Base-by-base conservation (phyloP, 2,113 vertebrate genomes). In the Sebastes schlegelii region DNA sequence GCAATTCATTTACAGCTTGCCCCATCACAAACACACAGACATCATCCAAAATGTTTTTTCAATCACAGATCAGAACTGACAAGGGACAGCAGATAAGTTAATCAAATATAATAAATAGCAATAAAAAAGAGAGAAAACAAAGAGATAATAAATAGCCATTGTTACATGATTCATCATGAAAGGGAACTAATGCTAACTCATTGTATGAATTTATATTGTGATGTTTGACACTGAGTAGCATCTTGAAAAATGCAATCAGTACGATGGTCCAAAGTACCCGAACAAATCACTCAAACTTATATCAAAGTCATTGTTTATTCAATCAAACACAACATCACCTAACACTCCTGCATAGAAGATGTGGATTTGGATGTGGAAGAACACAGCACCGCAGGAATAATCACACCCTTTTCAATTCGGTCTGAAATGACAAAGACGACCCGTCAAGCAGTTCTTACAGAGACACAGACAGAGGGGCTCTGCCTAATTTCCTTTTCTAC, bases 401-500 rank as follows among this genome's bases (percentile, higher is more conserved):
- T 79, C 54, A 54, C 66, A 16, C 19, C n/a, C 43, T 68, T 66
- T 82, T 76, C 43, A 67, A 63, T 58, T 75, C 67, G 4, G 19
- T 54, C 42, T 66, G 60, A 67, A 74, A 71, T 68, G 58, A 77
- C 67, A 78, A 76, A 83, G n/a, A 74, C 42, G 11, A 66, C 23
- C 45, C 19, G 43, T 74, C 45, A 52, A 60, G 34, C 60, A 40
- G 54, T 63, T 70, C 73, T 65, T 19, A 43, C 19, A 8, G 54
- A 34, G 45, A 73, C 10, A 11, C 40, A 55, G 2, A 58, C 49
- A 40, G 34, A 34, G 66, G n/a, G 40, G n/a, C 42, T 61, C 72
- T 63, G 68, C 55, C 9, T 82, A 23, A 84, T 84, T 75, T 77
- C 60, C 48, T 64, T 46, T 69, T 83, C 10, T 23, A 6, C 72